Conservation (phyloP, 2,888 invertebrate species). For the Neoaliturus tenellus region DNA sequence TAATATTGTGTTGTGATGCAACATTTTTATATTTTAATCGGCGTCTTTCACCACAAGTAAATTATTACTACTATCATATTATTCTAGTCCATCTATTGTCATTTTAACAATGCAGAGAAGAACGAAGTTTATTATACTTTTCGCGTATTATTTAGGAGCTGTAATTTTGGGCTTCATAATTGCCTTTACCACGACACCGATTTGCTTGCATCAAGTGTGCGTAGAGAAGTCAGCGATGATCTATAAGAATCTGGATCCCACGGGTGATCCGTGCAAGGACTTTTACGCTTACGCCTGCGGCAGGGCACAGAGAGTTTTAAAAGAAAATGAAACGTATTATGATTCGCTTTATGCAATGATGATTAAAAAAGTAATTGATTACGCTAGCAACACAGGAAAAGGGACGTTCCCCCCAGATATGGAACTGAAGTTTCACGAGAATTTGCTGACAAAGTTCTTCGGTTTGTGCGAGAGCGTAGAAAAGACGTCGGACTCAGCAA, state of each 20-base stretch:
- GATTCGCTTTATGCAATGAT: not conserved
- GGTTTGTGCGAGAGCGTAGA: not conserved
- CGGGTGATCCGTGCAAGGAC: constrained; percentile 86
- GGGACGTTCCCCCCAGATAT: not conserved
- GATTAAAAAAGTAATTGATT: not conserved
- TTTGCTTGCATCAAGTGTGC: not conserved
- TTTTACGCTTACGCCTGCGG: constrained; percentile 93
- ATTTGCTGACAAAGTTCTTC: not conserved
- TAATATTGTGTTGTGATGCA: too few species aligned
- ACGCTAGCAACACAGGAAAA: not conserved
- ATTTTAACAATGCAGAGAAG: not conserved
- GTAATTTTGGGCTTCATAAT: not conserved
- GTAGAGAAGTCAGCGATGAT: constrained; percentile 74
- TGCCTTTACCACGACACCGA: not conserved
- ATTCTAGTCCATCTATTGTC: too few species aligned
- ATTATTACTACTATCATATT: too few species aligned
- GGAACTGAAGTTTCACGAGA: not conserved
- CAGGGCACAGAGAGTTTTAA: not conserved
- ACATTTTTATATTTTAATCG: too few species aligned
- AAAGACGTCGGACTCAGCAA: not conserved
- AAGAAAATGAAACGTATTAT: too few species aligned
- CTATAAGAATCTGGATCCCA: constrained; percentile 84
- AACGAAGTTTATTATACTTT: not conserved
- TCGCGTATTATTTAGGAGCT: not conserved
- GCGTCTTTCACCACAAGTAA: too few species aligned